phyloP scores from a whole-genome alignment of 1,140 invertebrate genomes.

The Papilio helenus region DNA sequence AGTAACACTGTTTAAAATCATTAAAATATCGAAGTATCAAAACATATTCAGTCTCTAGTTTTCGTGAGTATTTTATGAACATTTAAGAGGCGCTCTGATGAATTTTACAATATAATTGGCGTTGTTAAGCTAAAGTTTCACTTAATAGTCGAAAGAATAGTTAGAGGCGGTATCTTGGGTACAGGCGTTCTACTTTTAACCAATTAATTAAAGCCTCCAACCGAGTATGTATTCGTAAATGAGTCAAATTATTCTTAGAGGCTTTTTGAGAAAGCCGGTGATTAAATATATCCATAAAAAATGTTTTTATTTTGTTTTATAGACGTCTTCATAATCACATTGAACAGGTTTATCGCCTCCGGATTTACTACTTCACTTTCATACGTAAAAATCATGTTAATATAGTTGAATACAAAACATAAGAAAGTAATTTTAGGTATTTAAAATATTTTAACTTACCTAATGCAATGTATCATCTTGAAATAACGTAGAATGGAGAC shows the following conservation, averaged over 20 bases:
- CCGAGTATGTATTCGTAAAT: slow-evolving; percentile 11
- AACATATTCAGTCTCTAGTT: neutral
- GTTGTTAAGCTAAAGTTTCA: slow-evolving; percentile 32
- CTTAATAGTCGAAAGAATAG: slow-evolving; percentile 33
- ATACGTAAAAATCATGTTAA: neutral
- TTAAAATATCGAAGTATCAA: neutral
- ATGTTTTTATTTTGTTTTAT: neutral
- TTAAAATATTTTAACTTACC: slow-evolving; percentile 12
- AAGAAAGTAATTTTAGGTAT: no score
- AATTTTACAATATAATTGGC: slow-evolving; percentile 37
- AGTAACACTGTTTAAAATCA: neutral
- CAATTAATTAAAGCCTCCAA: slow-evolving; percentile 33
- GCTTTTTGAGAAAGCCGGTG: slow-evolving; percentile 12
- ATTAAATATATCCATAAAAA: slow-evolving; percentile 1
- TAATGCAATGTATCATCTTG: slow-evolving; percentile 37
- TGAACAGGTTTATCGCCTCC: no score
- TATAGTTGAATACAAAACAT: neutral
- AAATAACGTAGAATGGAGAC: slow-evolving; percentile 28
- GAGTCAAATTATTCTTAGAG: slow-evolving; percentile 9
- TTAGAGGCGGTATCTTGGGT: slow-evolving; percentile 20
- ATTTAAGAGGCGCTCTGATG: slow-evolving; percentile 26
- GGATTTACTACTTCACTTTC: no score
- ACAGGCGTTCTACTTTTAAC: slow-evolving; percentile 35
- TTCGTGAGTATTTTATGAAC: slow-evolving; percentile 7
- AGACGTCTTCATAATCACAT: neutral